Evolutionary conservation across 2,888 invertebrate genomes (phyloP).

Genomic region (Andrena trimmerana): DNA sequence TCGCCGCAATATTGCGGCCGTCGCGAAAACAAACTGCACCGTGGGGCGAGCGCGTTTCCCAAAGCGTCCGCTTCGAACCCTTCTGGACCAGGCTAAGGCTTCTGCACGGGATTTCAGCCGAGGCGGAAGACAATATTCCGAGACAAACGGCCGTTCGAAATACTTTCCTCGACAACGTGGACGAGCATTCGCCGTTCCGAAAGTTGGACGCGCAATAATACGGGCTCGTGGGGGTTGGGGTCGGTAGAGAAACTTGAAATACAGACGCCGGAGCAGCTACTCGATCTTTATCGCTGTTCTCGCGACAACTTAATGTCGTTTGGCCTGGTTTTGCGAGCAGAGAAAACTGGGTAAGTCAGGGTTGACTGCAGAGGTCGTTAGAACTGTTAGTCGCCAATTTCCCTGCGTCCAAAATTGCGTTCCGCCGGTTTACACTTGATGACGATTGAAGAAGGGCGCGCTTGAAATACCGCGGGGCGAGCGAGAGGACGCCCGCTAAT

Average conservation of each 20-base stretch:
- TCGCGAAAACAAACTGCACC: slow-evolving; percentile 43
- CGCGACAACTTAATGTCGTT: too few species aligned
- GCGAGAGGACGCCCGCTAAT: neutral
- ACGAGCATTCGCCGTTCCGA: neutral
- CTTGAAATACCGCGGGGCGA: too few species aligned
- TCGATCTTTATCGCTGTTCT: too few species aligned
- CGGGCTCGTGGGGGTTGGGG: neutral
- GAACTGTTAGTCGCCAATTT: too few species aligned
- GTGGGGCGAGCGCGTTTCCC: neutral
- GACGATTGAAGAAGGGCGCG: too few species aligned
- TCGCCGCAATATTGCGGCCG: slow-evolving; percentile 46
- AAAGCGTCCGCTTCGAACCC: slow-evolving; percentile 10
- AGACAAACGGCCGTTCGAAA: slow-evolving; percentile 5
- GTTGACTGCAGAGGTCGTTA: too few species aligned
- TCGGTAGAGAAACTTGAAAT: too few species aligned
- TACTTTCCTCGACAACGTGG: neutral
- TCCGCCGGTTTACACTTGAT: too few species aligned
- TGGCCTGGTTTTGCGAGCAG: too few species aligned
- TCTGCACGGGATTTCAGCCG: slow-evolving; percentile 11
- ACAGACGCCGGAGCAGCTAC: too few species aligned
- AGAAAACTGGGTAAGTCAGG: too few species aligned
- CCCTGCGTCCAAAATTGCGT: too few species aligned
- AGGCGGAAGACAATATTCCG: slow-evolving; percentile 24
- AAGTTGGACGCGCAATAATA: slow-evolving; percentile 1
- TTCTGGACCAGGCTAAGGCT: neutral